Base-by-base conservation (phyloP, 2,888 invertebrate genomes). In the Apoda limacodes region DNA sequence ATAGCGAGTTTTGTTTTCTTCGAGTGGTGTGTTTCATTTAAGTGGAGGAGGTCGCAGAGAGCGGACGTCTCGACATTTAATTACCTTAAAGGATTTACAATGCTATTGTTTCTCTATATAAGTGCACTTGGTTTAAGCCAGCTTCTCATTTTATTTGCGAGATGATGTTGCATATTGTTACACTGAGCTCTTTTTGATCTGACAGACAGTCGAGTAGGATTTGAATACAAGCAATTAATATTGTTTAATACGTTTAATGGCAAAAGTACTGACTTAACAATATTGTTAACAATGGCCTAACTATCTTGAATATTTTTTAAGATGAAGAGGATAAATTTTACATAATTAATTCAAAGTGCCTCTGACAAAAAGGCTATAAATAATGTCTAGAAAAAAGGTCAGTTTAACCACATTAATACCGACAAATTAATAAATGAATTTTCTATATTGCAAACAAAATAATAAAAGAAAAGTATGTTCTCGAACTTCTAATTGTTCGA, bases 1-100 rank as follows among this genome's bases (percentile, higher is more conserved):
- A 74, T 74, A 67, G 68, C 68, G 66, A 68, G 74, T 76, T 78
- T 76, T 76, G 75, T 78, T 75, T 70, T 64, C 56, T 63, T 74
- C 63, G 62, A 78, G 78, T 75, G 72, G 67, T 59, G 60, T 69
- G 69, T 59, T 62, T 53, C 59, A 71, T 70, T 75, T 55, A 65
- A 75, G 72, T 75, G 67, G 59, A 46, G 42, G 59, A 56, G 56
- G 55, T 58, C 53, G 60, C 55, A 46, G 52, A 40, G 55, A 60
- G 61, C 69, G 72, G 72, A 71, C 66, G 74, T 70, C 72, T 68
- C 63, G 55, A 64, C 59, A 50, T 57, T 60, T 75, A 76, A 76
- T 76, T 75, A 68, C 72, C 68, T 67, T 67, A 67, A 60, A 58
- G 39, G 40, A 50, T 50, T 60, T 41, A 43, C n/a, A 55, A 55